A percentile compares a stretch with the other conserved stretches of the same genome.
These are phyloP conservation scores for Dendroctonus ponderosae DNA, from an alignment of 1,140 invertebrate genomes.

Conservation along the genomic window DNA sequence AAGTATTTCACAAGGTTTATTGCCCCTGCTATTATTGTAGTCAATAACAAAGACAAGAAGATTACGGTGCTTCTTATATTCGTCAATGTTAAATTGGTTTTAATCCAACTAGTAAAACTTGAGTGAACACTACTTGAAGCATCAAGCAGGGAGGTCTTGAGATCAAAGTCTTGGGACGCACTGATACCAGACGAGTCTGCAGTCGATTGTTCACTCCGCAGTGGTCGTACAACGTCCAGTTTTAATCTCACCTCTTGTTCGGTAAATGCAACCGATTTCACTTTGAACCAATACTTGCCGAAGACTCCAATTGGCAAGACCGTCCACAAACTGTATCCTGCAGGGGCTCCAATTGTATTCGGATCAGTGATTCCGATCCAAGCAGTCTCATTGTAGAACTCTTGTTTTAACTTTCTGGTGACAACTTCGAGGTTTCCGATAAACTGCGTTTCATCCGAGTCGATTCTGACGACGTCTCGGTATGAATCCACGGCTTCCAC, in stretches of 20 bases:
- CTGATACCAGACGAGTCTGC: neutral
- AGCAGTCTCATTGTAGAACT: neutral
- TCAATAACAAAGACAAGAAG: constrained; percentile 37
- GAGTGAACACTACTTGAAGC: constrained; percentile 17
- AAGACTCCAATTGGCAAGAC: constrained; percentile 38
- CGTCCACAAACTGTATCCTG: constrained; percentile 42
- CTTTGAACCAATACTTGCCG: constrained; percentile 41
- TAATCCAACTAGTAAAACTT: constrained; percentile 12
- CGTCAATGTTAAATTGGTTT: constrained; percentile 24
- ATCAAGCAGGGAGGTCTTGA: constrained; percentile 12
- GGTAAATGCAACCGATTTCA: constrained; percentile 40
- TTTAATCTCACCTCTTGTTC: constrained; percentile 39
- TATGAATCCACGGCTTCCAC: constrained; percentile 40
- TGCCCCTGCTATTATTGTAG: constrained; percentile 31
- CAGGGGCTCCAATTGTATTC: constrained; percentile 37
- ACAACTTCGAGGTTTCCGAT: constrained; percentile 38
- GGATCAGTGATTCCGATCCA: constrained; percentile 44
- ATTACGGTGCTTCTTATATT: constrained; percentile 39
- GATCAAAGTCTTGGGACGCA: constrained; percentile 15
- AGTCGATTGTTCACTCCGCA: neutral
- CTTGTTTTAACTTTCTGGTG: constrained; percentile 28
- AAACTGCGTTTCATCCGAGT: constrained; percentile 35
- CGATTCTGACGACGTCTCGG: constrained; percentile 39
- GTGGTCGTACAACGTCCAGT: constrained; percentile 33
- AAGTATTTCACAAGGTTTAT: constrained; percentile 36